Conservation (phyloP, 2,888 invertebrate species). For the Eupithecia inturbata region DNA sequence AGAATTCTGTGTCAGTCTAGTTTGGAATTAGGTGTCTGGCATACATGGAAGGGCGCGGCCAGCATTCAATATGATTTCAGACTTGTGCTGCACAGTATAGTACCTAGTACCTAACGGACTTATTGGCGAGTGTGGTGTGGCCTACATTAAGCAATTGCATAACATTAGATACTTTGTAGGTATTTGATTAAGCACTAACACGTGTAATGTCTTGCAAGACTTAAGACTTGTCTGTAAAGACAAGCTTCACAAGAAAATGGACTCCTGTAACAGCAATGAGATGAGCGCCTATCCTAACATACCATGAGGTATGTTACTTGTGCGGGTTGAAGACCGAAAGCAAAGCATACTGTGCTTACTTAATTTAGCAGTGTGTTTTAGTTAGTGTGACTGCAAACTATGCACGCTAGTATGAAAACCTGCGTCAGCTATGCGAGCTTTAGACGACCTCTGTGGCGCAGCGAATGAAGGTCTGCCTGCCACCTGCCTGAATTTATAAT, state of each 20-base stretch:
- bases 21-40: constrained; percentile 48
- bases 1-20: constrained; percentile 45
- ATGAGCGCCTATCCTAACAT: not conserved
- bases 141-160: constrained; percentile 64
- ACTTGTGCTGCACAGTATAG: constrained; percentile 52
- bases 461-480: too few relatives aligned
- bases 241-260: too few relatives aligned
- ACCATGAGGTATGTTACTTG: not conserved
- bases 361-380: too few relatives aligned
- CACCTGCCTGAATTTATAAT: too few relatives aligned
- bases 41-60: constrained; percentile 68
- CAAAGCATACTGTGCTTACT: too few relatives aligned
- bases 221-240: not conserved
- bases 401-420: too few relatives aligned
- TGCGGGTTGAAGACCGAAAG: too few relatives aligned
- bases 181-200: constrained; percentile 10
- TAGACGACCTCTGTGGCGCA: too few relatives aligned
- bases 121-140: constrained; percentile 66
- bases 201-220: not conserved
- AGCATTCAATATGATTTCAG: constrained; percentile 69
- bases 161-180: constrained; percentile 11
- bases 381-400: too few relatives aligned
- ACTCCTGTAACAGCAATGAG: not conserved
- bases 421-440: too few relatives aligned
- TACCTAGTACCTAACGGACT: constrained; percentile 50